phyloP scores from a whole-genome alignment of 64 coral and sea anemone genomes.

The Cladopsammia gracilis region DNA sequence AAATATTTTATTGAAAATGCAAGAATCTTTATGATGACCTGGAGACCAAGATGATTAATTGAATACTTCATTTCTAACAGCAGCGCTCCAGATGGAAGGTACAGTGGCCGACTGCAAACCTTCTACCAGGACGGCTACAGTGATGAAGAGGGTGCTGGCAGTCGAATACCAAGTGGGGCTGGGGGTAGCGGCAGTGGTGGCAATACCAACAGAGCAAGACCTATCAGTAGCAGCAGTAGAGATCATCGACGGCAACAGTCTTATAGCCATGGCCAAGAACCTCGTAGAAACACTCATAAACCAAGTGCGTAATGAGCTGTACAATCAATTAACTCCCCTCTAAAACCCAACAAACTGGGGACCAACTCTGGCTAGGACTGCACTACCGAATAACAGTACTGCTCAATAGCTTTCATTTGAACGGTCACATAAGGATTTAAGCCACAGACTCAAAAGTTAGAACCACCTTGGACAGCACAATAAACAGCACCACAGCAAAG shows the following conservation, averaged over 20 bases:
- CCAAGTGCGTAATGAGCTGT: background rate
- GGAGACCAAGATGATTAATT: background rate
- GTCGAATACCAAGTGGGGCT: background rate
- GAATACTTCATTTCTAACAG: background rate
- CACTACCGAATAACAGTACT: too few species aligned
- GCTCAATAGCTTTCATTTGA: too few species aligned
- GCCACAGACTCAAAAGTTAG: too few species aligned
- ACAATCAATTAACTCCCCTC: too few species aligned
- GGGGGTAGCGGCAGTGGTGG: background rate
- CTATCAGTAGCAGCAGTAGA: conserved; percentile 3
- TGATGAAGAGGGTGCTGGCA: conserved; percentile 4
- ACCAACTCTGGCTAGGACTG: too few species aligned
- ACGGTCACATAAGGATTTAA: too few species aligned
- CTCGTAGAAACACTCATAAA: conserved; percentile 16
- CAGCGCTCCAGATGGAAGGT: conserved; percentile 3
- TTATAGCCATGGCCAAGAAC: conserved; percentile 35
- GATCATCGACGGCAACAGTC: conserved; percentile 19
- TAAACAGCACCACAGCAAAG: too few species aligned
- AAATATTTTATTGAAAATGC: too few species aligned
- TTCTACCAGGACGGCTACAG: conserved; percentile 25
- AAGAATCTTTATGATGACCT: background rate
- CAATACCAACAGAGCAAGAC: conserved; percentile 2
- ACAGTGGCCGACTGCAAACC: background rate
- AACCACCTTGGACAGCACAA: too few species aligned
- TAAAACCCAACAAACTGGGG: too few species aligned